These are phyloP conservation scores for Yponomeuta malinellus DNA, from an alignment of 2,888 invertebrate genomes.

Conservation along the genomic window DNA sequence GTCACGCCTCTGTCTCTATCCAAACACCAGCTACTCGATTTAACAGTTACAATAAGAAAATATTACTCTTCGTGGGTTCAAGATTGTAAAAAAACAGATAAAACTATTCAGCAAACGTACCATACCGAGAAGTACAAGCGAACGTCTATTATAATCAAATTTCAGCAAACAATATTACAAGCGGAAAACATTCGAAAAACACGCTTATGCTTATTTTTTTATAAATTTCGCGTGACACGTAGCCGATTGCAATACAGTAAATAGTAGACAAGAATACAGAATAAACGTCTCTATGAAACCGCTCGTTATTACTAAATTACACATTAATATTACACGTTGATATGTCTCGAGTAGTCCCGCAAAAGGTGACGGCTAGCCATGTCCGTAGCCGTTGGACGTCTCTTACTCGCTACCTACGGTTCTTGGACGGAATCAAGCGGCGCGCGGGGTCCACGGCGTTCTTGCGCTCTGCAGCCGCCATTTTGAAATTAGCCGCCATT, in stretches of 20 bases:
- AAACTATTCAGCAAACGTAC: background rate
- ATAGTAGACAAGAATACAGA: constrained; percentile 69
- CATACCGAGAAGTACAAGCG: constrained; percentile 9
- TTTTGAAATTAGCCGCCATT: constrained; percentile 23
- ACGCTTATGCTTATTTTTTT: constrained; percentile 23
- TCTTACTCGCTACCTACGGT: constrained; percentile 76
- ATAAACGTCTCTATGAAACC: constrained; percentile 77
- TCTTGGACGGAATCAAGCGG: constrained; percentile 77
- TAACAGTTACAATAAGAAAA: constrained; percentile 61
- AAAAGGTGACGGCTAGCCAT: constrained; percentile 72
- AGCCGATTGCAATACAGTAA: constrained; percentile 61
- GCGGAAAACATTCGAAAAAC: constrained; percentile 36
- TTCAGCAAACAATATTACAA: constrained; percentile 26
- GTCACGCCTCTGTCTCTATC: constrained; percentile 60
- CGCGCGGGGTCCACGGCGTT: constrained; percentile 46
- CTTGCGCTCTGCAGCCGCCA: constrained; percentile 28
- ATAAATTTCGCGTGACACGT: constrained; percentile 61
- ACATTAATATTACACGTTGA: constrained; percentile 81
- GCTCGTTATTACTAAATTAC: constrained; percentile 71
- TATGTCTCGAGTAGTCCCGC: constrained; percentile 84
- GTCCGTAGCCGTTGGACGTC: constrained; percentile 76
- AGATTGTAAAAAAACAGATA: constrained; percentile 6
- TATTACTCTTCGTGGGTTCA: constrained; percentile 35
- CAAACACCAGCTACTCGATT: constrained; percentile 55
- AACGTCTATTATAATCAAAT: constrained; percentile 9